Base-by-base conservation (phyloP, 23 tunicate genomes). In the Trididemnum nubilum region DNA sequence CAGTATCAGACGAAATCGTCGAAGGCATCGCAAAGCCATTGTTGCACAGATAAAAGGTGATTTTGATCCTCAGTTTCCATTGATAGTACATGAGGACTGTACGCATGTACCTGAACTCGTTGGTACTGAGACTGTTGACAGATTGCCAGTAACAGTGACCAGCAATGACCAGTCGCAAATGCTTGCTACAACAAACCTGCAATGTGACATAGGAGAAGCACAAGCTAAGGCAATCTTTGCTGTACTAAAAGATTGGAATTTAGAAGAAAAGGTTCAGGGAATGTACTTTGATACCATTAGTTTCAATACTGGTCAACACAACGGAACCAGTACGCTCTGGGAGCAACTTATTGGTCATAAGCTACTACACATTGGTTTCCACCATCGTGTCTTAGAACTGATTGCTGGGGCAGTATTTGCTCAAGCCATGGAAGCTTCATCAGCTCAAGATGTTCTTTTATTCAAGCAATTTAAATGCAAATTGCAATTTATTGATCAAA, bases 321-420 rank as follows among this genome's bases (percentile, higher is more conserved):
- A 73, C 7, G 58, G 78, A 37, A 58, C 57, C 26, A 9, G 30
- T 40, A 37, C 15, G 37, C 58, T 39, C 39, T 73, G 37, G 58
- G 31, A 73, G 58, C 78, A 73, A 40, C 57, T 73, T 38, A 37
- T 69, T 33, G 39, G 75, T 4, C 23, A 23, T 69, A 34, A 23
- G 15, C 40, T 69, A 7, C 78, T 73, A 9, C 78, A 73, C 32
- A 73, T 39, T 73, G 58, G 58, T 2, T 73, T 57, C 29, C 78
- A 38, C 78, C 58, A 73, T 40, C 78, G 39, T 39, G 78, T 73
- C 78, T 73, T 73, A 58, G 78, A 73, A 58, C 78, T 73, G 58
- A 73, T 73, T 73, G 78, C 58, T 15, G 57, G 58, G 21, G 57
- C 58, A 73, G 57, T 58, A 57, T 73, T 73, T 73, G 22, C 78